Percentiles rank a stretch among this genome's conserved stretches.
These are phyloP conservation scores for Onychomys leucogaster DNA, from an alignment of 2,797 vertebrate species.

Conservation along the genomic window DNA sequence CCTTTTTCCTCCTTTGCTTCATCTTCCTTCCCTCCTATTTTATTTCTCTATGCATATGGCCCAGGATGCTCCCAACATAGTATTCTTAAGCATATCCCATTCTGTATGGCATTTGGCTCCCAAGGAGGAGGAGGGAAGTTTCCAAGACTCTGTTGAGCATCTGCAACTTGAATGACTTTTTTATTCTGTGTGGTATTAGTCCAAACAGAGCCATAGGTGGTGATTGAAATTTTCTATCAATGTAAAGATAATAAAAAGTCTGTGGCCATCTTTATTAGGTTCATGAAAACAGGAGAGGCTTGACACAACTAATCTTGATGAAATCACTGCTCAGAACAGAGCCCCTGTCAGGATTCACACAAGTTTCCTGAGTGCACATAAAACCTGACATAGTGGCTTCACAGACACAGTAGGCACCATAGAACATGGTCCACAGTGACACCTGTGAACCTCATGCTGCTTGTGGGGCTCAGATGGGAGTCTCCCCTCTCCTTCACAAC, in stretches of 20 bases:
- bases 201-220: background rate
- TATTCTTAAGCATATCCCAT: background rate
- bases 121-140: background rate
- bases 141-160: background rate
- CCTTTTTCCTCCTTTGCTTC: background rate
- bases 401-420: background rate
- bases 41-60: background rate
- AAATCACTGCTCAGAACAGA: background rate
- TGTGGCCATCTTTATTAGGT: background rate
- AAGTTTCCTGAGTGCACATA: background rate
- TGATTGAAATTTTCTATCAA: background rate
- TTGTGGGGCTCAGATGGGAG: background rate
- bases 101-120: background rate
- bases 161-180: background rate
- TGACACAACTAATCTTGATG: background rate
- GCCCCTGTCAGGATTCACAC: background rate
- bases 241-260: background rate
- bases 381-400: background rate
- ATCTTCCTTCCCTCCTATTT: too few relatives aligned
- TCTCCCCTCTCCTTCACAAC: background rate
- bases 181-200: background rate
- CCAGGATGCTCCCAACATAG: background rate
- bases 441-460: background rate
- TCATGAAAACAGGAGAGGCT: background rate
- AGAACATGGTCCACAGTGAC: background rate